Base-by-base conservation (phyloP, 2,888 invertebrate species). In the Callosobruchus maculatus region DNA sequence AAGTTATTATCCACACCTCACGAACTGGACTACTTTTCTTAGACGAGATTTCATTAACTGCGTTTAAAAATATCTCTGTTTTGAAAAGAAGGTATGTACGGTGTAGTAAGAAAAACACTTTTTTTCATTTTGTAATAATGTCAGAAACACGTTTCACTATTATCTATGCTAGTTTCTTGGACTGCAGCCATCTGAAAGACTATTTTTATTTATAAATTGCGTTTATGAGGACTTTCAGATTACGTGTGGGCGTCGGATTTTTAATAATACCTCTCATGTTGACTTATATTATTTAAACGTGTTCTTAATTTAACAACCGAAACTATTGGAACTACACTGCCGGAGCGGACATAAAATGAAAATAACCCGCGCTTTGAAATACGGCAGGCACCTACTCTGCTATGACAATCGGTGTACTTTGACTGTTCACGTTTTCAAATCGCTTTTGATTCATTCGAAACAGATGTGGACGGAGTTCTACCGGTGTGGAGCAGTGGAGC, bases 151-250 rank as follows among this genome's bases (percentile, higher is more conserved):
- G 18, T 49, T 49, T 49, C 49, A 49, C 49, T 49, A 49, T 49
- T 49, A 49, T 49, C 49, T 49, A 49, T 49, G 49, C 49, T 49
- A 49, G 49, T 49, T 72, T 71, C 76, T 81, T 80, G 81, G 81
- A 81, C 73, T 77, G 71, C 74, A 80, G 81, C 80, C 81, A 81
- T 81, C 77, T 76, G 70, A 70, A 70, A 68, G 22, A 80, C 73
- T 74, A 79, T 80, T 76, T 80, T 80, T 80, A 80, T 81, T 79
- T 79, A 78, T 80, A 49, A 78, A 78, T 79, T 79, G 72, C 76
- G 77, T 78, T 72, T 74, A 78, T 77, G 80, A 78, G 77, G 77
- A 76, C 72, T 76, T 75, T 49, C 49, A 76, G 74, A 80, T 77
- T 79, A 77, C 76, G 77, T 70, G 80, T 81, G 79, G 80, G 81